A percentile compares a stretch with the other conserved stretches of the same genome.
Conservation (phyloP, 1,140 invertebrate genomes). For the Hormaphis cornu region DNA sequence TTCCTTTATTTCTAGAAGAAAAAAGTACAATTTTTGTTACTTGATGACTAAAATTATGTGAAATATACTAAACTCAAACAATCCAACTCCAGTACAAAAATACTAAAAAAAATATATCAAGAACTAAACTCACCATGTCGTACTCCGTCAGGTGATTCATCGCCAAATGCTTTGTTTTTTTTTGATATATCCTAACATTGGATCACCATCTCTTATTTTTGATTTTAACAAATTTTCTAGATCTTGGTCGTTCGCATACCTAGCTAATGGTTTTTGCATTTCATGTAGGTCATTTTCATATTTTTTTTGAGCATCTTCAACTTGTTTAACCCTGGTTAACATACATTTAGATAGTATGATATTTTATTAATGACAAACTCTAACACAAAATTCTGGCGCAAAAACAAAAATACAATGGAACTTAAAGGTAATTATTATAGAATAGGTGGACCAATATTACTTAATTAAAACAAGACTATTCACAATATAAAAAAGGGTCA, state of each 20-base stretch:
- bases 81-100: no score
- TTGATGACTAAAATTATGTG: no score
- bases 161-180: slow-evolving; percentile 56
- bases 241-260: slow-evolving; percentile 80
- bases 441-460: no score
- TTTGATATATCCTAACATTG: slow-evolving; percentile 81
- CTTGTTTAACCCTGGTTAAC: slow-evolving; percentile 58
- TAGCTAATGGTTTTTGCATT: slow-evolving; percentile 79
- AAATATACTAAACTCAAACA: no score
- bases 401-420: no score
- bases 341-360: no score
- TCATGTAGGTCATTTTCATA: slow-evolving; percentile 67
- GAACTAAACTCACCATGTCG: slow-evolving; percentile 1
- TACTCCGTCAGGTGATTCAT: background rate
- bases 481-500: no score
- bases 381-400: no score
- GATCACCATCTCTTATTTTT: slow-evolving; percentile 75
- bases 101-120: slow-evolving; percentile 8
- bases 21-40: no score
- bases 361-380: no score
- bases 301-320: slow-evolving; percentile 57
- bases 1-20: slow-evolving; percentile 52
- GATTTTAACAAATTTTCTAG: slow-evolving; percentile 66
- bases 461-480: no score
- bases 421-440: no score